phyloP scores from a whole-genome alignment of 2,888 invertebrate genomes.

The Mythimna impura region DNA sequence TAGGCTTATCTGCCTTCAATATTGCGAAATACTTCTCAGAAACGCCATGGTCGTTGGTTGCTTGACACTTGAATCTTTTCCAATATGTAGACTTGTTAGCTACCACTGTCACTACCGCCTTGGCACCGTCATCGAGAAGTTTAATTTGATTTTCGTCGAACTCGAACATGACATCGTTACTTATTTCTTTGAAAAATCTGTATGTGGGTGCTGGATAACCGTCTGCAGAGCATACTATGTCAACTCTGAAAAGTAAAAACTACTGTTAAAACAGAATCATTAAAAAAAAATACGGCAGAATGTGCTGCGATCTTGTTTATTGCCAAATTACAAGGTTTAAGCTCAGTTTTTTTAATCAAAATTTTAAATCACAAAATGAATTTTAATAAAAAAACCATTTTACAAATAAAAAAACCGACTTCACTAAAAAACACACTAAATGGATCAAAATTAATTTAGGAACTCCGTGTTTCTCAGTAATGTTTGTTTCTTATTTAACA shows the following conservation, averaged over 20 bases:
- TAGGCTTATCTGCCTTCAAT: constrained; percentile 73
- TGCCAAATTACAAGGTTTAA: too few relatives aligned
- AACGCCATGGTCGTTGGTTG: constrained; percentile 75
- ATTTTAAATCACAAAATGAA: too few relatives aligned
- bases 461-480: too few relatives aligned
- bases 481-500: too few relatives aligned
- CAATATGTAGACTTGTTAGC: constrained; percentile 73
- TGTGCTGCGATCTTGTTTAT: background rate
- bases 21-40: constrained; percentile 72
- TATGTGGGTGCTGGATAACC: constrained; percentile 79
- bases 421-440: too few relatives aligned
- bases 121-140: constrained; percentile 67
- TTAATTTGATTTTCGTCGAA: constrained; percentile 74
- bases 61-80: constrained; percentile 76
- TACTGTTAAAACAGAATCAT: background rate
- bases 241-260: constrained; percentile 73
- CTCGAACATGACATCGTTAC: constrained; percentile 71
- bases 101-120: constrained; percentile 71
- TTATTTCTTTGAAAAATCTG: constrained; percentile 77
- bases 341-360: too few relatives aligned
- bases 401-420: too few relatives aligned
- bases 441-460: too few relatives aligned
- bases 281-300: too few relatives aligned
- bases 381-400: too few relatives aligned
- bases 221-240: constrained; percentile 76